Conservation (phyloP, 2,797 vertebrate genomes). For the Typhlichthys eigenmanni region DNA sequence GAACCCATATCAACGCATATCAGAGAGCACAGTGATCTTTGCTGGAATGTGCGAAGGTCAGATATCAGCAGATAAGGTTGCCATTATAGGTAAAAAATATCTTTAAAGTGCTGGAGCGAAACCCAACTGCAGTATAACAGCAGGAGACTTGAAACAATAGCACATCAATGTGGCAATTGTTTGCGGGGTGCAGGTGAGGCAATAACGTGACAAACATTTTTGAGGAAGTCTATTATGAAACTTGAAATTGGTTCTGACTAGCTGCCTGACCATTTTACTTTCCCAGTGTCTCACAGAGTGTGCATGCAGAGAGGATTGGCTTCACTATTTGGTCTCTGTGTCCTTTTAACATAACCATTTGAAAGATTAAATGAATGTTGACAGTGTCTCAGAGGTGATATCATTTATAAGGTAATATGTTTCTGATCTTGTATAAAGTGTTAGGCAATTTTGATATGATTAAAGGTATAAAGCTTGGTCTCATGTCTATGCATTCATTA, state of each 20-base stretch:
- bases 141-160: constrained; percentile 46
- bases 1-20: constrained; percentile 49
- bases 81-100: constrained; percentile 49
- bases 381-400: constrained; percentile 8
- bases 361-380: constrained; percentile 3
- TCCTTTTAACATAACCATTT: constrained; percentile 13
- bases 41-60: constrained; percentile 43
- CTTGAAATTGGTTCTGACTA: constrained; percentile 57
- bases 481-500: not conserved
- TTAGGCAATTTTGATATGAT: constrained; percentile 6
- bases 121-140: constrained; percentile 37
- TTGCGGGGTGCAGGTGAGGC: constrained; percentile 40
- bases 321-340: constrained; percentile 13
- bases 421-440: constrained; percentile 14
- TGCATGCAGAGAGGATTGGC: constrained; percentile 18
- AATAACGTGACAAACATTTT: constrained; percentile 38
- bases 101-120: constrained; percentile 25
- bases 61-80: constrained; percentile 35
- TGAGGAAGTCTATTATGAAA: constrained; percentile 48
- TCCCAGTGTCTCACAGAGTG: constrained; percentile 33
- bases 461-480: constrained; percentile 1
- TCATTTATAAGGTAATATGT: constrained; percentile 2
- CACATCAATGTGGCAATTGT: constrained; percentile 35
- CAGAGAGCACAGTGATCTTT: constrained; percentile 35
- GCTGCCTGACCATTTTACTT: constrained; percentile 56